phyloP scores from a whole-genome alignment of 2,113 vertebrate genomes.

The Triplophysa tibetana region DNA sequence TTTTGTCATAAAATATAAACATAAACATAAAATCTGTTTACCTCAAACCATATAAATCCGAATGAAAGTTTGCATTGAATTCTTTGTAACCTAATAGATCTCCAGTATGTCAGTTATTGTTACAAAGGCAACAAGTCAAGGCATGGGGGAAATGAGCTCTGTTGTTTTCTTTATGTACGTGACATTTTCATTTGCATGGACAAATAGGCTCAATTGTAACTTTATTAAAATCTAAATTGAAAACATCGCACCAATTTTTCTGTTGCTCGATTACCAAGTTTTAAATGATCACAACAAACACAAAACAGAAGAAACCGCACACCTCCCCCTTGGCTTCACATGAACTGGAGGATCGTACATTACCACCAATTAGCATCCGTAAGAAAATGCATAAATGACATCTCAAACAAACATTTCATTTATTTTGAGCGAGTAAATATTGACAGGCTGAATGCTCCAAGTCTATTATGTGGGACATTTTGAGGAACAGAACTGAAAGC shows the following conservation, averaged over 20 bases:
- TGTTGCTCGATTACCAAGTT: background rate
- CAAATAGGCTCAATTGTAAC: background rate
- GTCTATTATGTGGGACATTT: slow-evolving; percentile 21
- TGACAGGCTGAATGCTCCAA: slow-evolving; percentile 31
- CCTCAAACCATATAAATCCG: too few relatives aligned
- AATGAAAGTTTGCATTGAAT: too few relatives aligned
- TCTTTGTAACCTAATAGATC: too few relatives aligned
- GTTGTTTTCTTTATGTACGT: background rate
- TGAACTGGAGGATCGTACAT: background rate
- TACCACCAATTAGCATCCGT: slow-evolving; percentile 22
- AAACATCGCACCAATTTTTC: background rate
- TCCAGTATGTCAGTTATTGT: background rate
- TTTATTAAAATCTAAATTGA: background rate
- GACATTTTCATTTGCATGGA: background rate
- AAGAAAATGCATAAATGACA: slow-evolving; percentile 36
- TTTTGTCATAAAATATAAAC: too few relatives aligned
- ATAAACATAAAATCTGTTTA: too few relatives aligned
- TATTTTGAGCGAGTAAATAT: slow-evolving; percentile 44
- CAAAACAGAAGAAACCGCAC: background rate
- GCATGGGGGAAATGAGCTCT: background rate
- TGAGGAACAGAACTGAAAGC: slow-evolving; percentile 24
- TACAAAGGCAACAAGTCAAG: background rate
- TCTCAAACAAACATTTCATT: slow-evolving; percentile 47
- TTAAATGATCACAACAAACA: background rate
- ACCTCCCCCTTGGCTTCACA: background rate